These are phyloP conservation scores for Oopsacas minuta DNA, from an alignment of 37 sponge, comb jelly and placozoan genomes.

Conservation along the genomic window DNA sequence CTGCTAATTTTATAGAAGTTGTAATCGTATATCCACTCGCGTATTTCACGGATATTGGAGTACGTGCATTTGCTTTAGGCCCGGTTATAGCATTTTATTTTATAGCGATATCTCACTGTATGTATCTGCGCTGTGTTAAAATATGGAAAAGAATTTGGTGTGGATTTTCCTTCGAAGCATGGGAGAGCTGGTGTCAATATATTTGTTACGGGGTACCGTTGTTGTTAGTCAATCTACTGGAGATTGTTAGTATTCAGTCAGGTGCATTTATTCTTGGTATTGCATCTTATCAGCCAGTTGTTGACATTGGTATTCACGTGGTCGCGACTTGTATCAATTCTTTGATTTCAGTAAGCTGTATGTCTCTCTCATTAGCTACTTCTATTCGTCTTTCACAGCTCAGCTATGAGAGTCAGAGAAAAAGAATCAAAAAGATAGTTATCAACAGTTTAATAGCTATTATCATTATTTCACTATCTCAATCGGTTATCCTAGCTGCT, in stretches of 20 bases:
- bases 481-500: neutral
- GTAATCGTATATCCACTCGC: neutral
- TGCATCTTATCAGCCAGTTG: neutral
- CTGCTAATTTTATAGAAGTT: neutral
- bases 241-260: constrained; percentile 20
- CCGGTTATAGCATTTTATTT: neutral
- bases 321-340: neutral
- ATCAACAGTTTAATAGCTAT: neutral
- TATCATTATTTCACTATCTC: neutral
- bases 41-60: neutral
- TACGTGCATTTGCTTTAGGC: constrained; percentile 1
- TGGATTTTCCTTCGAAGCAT: constrained; percentile 12
- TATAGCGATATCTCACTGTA: neutral
- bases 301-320: constrained; percentile 17
- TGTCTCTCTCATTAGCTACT: constrained; percentile 18
- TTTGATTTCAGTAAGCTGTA: neutral
- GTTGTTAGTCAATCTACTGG: constrained; percentile 1
- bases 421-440: neutral
- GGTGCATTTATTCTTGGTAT: neutral
- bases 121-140: neutral
- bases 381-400: constrained; percentile 10
- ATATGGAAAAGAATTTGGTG: constrained; percentile 6
- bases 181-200: constrained; percentile 17
- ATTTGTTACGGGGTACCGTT: neutral
- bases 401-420: neutral